A percentile compares a stretch with the other conserved stretches of the same genome.
Conservation (phyloP, 2,113 vertebrate species). For the Chiloscyllium plagiosum region DNA sequence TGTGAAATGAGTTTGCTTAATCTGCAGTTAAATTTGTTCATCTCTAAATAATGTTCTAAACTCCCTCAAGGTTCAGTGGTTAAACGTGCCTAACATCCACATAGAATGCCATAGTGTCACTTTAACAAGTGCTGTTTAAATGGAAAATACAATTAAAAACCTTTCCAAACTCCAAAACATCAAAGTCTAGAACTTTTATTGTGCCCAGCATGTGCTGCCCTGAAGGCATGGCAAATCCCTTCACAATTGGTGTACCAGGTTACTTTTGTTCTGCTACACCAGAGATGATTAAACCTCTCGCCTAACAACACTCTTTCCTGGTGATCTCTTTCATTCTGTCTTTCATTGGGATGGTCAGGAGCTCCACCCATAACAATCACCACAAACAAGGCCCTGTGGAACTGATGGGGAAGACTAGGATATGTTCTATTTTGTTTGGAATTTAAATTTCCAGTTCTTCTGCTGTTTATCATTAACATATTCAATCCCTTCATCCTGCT, state of each 20-base stretch:
- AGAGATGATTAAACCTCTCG: not conserved
- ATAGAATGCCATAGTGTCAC: not conserved
- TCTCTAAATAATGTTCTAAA: not conserved
- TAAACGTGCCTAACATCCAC: not conserved
- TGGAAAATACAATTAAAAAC: not conserved
- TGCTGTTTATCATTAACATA: not conserved
- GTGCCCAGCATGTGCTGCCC: not conserved
- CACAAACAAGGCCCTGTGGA: not conserved
- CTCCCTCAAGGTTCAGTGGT: not conserved
- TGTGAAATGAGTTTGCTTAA: slow-evolving; percentile 7
- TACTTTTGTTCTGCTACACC: not conserved
- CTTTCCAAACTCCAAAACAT: not conserved
- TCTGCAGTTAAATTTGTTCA: slow-evolving; percentile 4
- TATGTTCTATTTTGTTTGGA: not conserved
- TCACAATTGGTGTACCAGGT: not conserved
- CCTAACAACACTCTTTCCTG: not conserved
- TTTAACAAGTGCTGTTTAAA: not conserved
- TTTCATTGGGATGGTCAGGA: not conserved
- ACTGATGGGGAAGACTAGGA: not conserved
- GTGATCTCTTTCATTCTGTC: not conserved
- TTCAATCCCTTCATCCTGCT: too few relatives aligned
- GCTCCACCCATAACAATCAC: too few relatives aligned
- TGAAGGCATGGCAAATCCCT: not conserved
- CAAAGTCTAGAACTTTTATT: not conserved
- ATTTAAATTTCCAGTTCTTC: not conserved